Conservation (phyloP, 1,140 invertebrate species). For the Ceratina japonica region DNA sequence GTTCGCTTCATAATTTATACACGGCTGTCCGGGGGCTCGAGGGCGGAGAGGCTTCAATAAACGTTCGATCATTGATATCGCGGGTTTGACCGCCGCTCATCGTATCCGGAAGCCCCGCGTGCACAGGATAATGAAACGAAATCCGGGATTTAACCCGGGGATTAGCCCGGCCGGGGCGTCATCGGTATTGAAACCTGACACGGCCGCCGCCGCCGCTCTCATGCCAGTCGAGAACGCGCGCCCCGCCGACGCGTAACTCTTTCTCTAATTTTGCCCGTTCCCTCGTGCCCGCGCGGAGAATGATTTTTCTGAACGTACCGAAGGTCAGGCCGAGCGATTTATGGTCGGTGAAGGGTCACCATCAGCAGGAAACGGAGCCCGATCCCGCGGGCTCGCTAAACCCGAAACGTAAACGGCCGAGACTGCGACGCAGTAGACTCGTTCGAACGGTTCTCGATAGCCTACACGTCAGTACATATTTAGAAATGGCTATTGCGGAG, state of each 20-base stretch:
- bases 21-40: background rate
- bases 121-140: conserved; percentile 48
- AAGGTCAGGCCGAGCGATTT: background rate
- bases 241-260: background rate
- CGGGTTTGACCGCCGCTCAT: background rate
- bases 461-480: conserved; percentile 11
- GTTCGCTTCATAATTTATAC: background rate
- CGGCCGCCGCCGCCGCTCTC: background rate
- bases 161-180: conserved; percentile 26
- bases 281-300: background rate
- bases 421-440: background rate
- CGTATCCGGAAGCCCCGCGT: conserved; percentile 32
- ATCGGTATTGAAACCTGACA: conserved; percentile 38
- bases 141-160: conserved; percentile 42
- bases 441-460: background rate
- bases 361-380: background rate
- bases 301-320: conserved; percentile 35
- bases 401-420: background rate
- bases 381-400: background rate
- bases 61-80: conserved; percentile 41
- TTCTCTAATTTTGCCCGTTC: background rate
- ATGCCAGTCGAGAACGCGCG: conserved; percentile 10
- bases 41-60: conserved; percentile 22
- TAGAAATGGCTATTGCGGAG: background rate
- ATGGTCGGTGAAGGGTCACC: background rate